phyloP scores from a whole-genome alignment of 2,888 invertebrate species.

The Dione juno region DNA sequence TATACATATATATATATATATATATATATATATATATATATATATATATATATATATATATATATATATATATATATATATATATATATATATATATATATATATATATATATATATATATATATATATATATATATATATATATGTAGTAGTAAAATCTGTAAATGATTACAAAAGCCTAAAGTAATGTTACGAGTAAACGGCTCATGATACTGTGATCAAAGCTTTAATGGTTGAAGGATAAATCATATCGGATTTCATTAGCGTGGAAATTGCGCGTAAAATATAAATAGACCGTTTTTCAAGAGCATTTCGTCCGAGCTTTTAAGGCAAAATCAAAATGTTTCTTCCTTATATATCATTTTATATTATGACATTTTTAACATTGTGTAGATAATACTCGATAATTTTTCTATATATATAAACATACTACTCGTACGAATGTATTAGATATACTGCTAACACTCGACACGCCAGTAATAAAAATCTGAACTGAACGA shows the following conservation, averaged over 20 bases:
- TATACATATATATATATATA: no score
- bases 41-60: no score
- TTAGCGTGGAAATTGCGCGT: slow-evolving; percentile 36
- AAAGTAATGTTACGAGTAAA: slow-evolving; percentile 20
- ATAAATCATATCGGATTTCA: slow-evolving; percentile 40
- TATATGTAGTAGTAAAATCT: slow-evolving; percentile 1
- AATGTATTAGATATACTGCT: no score
- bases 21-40: no score
- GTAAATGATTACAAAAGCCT: slow-evolving; percentile 18
- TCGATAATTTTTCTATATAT: background rate
- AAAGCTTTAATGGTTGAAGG: slow-evolving; percentile 38
- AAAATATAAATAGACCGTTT: slow-evolving; percentile 33
- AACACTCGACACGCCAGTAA: no score
- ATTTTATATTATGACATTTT: background rate
- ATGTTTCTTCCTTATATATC: background rate
- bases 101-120: background rate
- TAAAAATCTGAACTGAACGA: no score
- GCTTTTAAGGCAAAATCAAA: slow-evolving; percentile 14
- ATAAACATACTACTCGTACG: no score
- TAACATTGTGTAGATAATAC: background rate
- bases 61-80: no score
- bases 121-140: background rate
- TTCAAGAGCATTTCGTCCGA: slow-evolving; percentile 27
- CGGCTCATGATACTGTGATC: slow-evolving; percentile 29
- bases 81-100: background rate